Conservation (phyloP, 2,888 invertebrate genomes). For the Drosophila antonietae region DNA sequence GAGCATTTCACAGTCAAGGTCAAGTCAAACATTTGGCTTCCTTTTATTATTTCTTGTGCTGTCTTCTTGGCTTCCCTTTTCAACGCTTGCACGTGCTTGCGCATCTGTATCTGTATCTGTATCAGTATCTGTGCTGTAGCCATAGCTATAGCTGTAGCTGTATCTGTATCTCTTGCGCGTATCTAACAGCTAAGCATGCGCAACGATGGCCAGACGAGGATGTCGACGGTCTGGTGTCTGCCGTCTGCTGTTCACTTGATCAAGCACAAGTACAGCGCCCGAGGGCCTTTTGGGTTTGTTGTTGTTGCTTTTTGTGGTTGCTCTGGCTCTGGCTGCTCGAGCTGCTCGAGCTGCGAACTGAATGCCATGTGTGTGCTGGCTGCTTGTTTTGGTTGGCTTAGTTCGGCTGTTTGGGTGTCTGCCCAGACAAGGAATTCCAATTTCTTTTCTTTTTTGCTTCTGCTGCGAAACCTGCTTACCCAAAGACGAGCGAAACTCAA, state of each 20-base stretch:
- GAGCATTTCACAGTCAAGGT: constrained; percentile 82
- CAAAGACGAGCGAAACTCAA: constrained; percentile 15
- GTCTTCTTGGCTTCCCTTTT: constrained; percentile 38
- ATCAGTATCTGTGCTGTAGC: constrained; percentile 17
- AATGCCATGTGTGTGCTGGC: constrained; percentile 66
- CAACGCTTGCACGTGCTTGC: constrained; percentile 63
- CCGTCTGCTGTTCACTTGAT: constrained; percentile 72
- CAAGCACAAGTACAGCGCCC: constrained; percentile 65
- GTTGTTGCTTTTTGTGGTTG: constrained; percentile 15
- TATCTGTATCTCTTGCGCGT: constrained; percentile 39
- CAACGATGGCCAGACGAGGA: constrained; percentile 58
- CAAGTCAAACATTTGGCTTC: constrained; percentile 73
- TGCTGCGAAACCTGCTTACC: constrained; percentile 21
- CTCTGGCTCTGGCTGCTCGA: constrained; percentile 23
- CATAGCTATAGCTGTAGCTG: not conserved
- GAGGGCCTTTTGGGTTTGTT: constrained; percentile 14
- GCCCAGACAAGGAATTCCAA: constrained; percentile 55
- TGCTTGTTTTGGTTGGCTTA: constrained; percentile 20
- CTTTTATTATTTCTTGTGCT: constrained; percentile 24
- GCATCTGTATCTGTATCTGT: constrained; percentile 25
- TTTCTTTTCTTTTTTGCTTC: not conserved
- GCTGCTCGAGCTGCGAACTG: constrained; percentile 35
- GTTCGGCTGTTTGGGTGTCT: constrained; percentile 44
- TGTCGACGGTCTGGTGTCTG: constrained; percentile 27
- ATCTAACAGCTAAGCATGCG: constrained; percentile 73